phyloP scores from a whole-genome alignment of 2,113 vertebrate species.

The Caretta caretta region DNA sequence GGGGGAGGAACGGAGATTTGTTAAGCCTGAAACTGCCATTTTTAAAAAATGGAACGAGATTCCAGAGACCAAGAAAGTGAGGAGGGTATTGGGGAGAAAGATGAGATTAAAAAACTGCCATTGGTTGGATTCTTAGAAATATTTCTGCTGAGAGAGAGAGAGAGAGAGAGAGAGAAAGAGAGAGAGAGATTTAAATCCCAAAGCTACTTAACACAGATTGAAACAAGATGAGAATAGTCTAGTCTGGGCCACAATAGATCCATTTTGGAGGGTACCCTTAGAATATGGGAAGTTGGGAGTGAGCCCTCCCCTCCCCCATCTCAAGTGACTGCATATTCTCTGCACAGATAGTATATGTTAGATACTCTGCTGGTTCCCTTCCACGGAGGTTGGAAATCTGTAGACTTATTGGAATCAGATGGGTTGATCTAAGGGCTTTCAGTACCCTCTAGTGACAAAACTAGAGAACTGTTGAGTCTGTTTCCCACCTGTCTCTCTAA shows the following conservation, averaged over 20 bases:
- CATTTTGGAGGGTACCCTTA: neutral
- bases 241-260: neutral
- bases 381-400: neutral
- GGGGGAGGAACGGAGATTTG: neutral
- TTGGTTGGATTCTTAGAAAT: constrained; percentile 28
- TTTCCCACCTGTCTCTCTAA: neutral
- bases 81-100: neutral
- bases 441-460: constrained; percentile 73
- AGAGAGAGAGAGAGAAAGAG: neutral
- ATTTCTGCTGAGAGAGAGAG: neutral
- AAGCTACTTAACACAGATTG: neutral
- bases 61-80: neutral
- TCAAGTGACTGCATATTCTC: neutral
- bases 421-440: constrained; percentile 41
- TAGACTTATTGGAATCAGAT: fast-evolving
- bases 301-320: neutral
- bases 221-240: neutral
- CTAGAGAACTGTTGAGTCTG: neutral
- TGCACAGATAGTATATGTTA: neutral
- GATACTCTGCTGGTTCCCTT: neutral
- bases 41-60: neutral
- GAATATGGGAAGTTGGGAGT: neutral
- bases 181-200: neutral
- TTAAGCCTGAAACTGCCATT: neutral
- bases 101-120: neutral